Conservation (phyloP, 2,113 vertebrate genomes). For the Thymallus thymallus region DNA sequence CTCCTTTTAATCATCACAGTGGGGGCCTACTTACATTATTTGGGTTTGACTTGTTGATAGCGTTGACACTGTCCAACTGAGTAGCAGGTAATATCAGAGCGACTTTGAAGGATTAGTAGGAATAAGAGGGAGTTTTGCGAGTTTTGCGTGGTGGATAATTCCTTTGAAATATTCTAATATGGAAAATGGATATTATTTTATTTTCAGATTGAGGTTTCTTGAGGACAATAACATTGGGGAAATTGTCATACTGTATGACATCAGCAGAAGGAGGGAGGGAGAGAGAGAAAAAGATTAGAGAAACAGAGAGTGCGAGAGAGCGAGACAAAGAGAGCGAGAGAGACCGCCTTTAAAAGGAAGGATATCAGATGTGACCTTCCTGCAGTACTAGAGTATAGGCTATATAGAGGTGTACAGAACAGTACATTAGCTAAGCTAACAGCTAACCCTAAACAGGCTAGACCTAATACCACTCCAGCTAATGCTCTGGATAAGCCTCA, state of each 20-base stretch:
- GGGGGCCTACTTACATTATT: slow-evolving; percentile 70
- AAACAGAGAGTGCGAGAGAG: slow-evolving; percentile 22
- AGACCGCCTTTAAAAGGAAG: neutral
- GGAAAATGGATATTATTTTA: slow-evolving; percentile 67
- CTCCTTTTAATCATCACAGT: slow-evolving; percentile 65
- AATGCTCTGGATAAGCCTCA: slow-evolving; percentile 60
- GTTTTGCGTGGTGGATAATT: slow-evolving; percentile 71
- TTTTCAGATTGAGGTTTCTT: slow-evolving; percentile 48
- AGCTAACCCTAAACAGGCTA: slow-evolving; percentile 12
- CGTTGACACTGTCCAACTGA: slow-evolving; percentile 63
- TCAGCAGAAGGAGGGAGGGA: neutral
- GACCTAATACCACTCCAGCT: slow-evolving; percentile 48
- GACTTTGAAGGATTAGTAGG: slow-evolving; percentile 75
- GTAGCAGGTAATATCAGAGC: slow-evolving; percentile 74
- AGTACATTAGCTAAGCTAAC: neutral
- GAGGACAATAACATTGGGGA: slow-evolving; percentile 40
- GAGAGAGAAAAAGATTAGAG: neutral
- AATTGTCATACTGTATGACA: slow-evolving; percentile 37
- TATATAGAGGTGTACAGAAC: slow-evolving; percentile 1
- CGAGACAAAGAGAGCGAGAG: slow-evolving; percentile 19
- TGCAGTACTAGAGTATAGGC: neutral
- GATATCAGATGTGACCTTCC: neutral
- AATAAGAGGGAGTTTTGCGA: slow-evolving; percentile 70
- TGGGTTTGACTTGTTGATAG: slow-evolving; percentile 66
- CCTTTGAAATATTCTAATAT: slow-evolving; percentile 70